Evolutionary conservation across 2,113 vertebrate species (phyloP), one percentile per base, ranked within the genome.

Genomic region (Talpa occidentalis): DNA sequence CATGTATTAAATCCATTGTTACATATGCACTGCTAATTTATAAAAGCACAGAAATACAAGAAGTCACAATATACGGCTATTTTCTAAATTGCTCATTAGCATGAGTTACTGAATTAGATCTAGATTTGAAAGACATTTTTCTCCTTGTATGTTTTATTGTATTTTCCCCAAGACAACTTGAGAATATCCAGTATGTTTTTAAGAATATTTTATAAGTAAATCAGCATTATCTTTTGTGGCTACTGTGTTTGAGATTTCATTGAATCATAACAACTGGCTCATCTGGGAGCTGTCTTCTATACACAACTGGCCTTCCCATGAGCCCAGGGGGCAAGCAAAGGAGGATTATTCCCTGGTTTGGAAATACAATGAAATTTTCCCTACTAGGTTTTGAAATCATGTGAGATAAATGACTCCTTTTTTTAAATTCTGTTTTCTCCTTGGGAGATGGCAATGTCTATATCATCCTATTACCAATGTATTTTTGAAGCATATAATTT

Each of bases 251-350:
- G 49, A 16, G 37, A 17, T 42, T 89, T 24, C 77, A 44, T 84
- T 84, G 67, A 70, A 85, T 70, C n/a, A 9, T 60, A 54, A 74
- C 26, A 59, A n/a, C 32, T 14, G 28, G 40, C 3, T 37, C 30
- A 16, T 73, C 24, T n/a, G 26, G 21, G 6, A 47, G 24, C 52
- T 81, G 11, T 3, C 10, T 7, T 77, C 35, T 69, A 3, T 69
- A 9, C 12, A 24, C 15, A 2, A 2, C 24, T 66, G 19, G 14
- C 56, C 49, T 10, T 10, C 0, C 1, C 1, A 0, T 64, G 44
- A 56, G 2, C 3, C 37, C 37, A 70, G 14, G 26, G 11, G 8
- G 47, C 2, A 49, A 12, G 15, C 2, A 17, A 37, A 10, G 9
- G 17, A 67, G 1, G 10, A 44, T 66, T 32, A 67, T 26, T 64